phyloP scores from a whole-genome alignment of 2,113 vertebrate species.

The Poecile atricapillus region DNA sequence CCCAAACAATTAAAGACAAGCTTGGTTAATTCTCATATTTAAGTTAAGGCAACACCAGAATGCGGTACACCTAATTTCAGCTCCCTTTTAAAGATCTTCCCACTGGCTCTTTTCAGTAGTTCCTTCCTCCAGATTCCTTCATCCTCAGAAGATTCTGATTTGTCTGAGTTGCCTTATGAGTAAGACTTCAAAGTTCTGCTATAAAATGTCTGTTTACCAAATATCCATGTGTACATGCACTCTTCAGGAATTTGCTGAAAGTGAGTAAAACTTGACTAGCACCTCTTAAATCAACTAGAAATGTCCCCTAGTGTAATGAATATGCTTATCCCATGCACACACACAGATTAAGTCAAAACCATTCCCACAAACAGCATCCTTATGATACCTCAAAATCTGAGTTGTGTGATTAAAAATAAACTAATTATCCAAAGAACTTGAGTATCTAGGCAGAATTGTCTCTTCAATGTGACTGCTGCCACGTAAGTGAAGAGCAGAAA shows the following conservation, averaged over 20 bases:
- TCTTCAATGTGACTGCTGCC: background rate
- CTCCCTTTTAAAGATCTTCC: background rate
- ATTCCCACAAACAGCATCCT: background rate
- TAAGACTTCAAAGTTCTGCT: background rate
- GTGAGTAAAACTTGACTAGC: background rate
- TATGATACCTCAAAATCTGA: background rate
- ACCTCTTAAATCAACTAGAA: background rate
- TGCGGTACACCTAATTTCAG: background rate
- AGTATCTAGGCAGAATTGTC: background rate
- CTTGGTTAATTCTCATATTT: background rate
- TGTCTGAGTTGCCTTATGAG: background rate
- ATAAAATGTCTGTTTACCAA: background rate
- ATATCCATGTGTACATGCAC: background rate
- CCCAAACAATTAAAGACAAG: background rate
- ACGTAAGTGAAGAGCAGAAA: background rate
- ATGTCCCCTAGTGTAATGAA: background rate
- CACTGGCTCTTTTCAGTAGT: background rate
- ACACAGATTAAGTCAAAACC: background rate
- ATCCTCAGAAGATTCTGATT: background rate
- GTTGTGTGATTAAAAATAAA: background rate
- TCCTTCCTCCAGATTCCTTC: background rate
- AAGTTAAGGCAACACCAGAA: background rate
- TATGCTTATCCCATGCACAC: background rate
- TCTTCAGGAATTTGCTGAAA: background rate
- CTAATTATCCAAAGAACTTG: background rate